Base-by-base conservation (phyloP, 2,113 vertebrate genomes). In the Coturnix japonica region DNA sequence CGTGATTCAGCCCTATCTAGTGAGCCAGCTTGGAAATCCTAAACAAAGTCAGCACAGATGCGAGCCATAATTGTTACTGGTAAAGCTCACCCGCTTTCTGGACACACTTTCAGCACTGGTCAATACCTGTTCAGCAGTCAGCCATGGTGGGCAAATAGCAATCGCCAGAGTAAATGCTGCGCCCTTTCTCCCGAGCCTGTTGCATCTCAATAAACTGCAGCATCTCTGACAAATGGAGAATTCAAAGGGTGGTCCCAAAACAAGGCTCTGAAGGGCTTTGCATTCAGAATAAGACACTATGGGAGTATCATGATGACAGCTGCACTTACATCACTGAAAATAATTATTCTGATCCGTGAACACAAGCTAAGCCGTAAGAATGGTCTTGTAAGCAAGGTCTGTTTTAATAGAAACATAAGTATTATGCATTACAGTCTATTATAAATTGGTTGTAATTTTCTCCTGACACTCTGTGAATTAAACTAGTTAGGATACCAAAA, bases 381-480 rank as follows among this genome's bases (percentile, higher is more conserved):
- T 87, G 80, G 91, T 95, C 94, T 97, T 91, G 92, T 89, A 94
- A 96, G 93, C 95, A 96, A 96, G 95, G 90, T 95, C 95, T 96
- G 94, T 96, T 96, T 97, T 97, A 97, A 96, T 95, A 97, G 96
- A 97, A 97, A 96, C 93, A 57, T 97, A 97, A 96, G 96, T 96
- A 95, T 97, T 96, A 92, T 89, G 93, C 96, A 96, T 94, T 96
- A 95, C 77, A 94, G 95, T 95, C 96, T 94, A 94, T 97, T 97
- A 97, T 96, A 97, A 98, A 98, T 97, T 97, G 97, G 95, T 97
- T 96, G 96, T 97, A 97, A 98, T 98, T 98, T 98, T 97, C 97
- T 97, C 97, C 95, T 97, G 97, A 98, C 97, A 96, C 93, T 96
- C 95, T 95, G 92, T 97, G 97, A 97, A 98, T 98, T 97, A 98